Conservation (phyloP, 1,140 invertebrate genomes). For the Sycophila sp. region DNA sequence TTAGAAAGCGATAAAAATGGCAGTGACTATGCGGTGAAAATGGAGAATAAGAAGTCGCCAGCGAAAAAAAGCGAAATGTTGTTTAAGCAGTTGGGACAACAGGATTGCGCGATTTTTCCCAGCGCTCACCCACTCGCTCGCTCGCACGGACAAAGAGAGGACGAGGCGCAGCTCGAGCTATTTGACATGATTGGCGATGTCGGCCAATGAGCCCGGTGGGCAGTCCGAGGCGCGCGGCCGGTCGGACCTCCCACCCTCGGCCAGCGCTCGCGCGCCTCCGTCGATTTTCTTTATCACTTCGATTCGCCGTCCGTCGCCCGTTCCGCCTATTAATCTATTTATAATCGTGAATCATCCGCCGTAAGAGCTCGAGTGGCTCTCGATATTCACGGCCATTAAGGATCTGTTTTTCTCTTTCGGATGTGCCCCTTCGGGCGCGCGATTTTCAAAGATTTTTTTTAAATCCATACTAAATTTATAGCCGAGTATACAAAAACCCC, state of each 20-base stretch:
- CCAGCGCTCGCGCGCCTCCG: conserved; percentile 50
- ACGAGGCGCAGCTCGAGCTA: background rate
- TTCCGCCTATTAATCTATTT: conserved; percentile 47
- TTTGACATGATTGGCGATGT: conserved; percentile 48
- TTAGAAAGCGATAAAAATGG: too few species aligned
- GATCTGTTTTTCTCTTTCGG: too few species aligned
- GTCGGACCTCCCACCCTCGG: conserved; percentile 61
- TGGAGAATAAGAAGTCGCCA: too few species aligned
- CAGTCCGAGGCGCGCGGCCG: conserved; percentile 54
- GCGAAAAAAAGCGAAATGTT: too few species aligned
- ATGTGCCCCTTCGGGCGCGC: too few species aligned
- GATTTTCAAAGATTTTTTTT: too few species aligned
- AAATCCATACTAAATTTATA: too few species aligned
- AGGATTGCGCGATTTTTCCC: background rate
- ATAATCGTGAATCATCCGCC: conserved; percentile 43
- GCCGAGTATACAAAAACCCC: too few species aligned
- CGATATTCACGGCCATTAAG: too few species aligned
- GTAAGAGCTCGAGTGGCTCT: background rate
- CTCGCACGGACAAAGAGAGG: conserved; percentile 5
- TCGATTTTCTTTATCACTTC: conserved; percentile 43
- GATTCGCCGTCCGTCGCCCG: conserved; percentile 36
- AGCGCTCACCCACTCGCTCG: conserved; percentile 1
- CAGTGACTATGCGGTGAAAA: too few species aligned
- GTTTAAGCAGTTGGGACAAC: background rate
- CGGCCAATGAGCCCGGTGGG: conserved; percentile 63